Evolutionary conservation across 2,113 vertebrate species (phyloP), one percentile per base, ranked within the genome.

Genomic region (Sturnira hondurensis): DNA sequence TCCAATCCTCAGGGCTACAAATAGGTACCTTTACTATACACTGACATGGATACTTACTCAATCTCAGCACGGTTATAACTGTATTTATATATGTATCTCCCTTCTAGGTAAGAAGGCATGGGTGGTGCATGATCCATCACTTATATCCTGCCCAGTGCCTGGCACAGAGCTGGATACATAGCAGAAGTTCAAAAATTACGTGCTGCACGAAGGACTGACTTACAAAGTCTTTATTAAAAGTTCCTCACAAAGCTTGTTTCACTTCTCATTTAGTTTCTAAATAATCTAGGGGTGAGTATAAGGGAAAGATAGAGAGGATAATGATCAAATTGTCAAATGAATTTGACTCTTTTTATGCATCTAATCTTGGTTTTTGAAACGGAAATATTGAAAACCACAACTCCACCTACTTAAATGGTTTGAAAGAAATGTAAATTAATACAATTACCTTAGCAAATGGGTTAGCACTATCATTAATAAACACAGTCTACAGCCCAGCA

Each of bases 201-300:
- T 83, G 41, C 20, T 91, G 38, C 43, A 38, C 52, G 14, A 84
- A 87, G 12, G 22, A 71, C 14, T 63, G 3, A n/a, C 31, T 91
- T 81, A 87, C 43, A 45, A 33, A 26, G 13, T 67, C 58, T 86
- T 89, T 89, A 56, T 85, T 73, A 16, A 78, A 95, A 84, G 58
- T 1, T 88, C 26, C 28, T 65, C 38, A 43, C 36, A 76, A 86
- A 91, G 14, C 12, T 89, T 93, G 33, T 7, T 61, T 82, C 45
- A 78, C 43, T 86, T 77, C 45, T 74, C 45, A 77, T 45, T 47
- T n/a, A 58, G 43, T 54, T 80, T 96, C 47, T 95, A 89, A 95
- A 80, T 77, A 70, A 50, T 41, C 71, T 78, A 41, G 20, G 20
- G 9, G 1, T 56, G 33, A 47, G 7, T 43, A 6, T 24, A 36